These are phyloP conservation scores for Lates calcarifer DNA, from an alignment of 2,113 vertebrate genomes.

Conservation along the genomic window DNA sequence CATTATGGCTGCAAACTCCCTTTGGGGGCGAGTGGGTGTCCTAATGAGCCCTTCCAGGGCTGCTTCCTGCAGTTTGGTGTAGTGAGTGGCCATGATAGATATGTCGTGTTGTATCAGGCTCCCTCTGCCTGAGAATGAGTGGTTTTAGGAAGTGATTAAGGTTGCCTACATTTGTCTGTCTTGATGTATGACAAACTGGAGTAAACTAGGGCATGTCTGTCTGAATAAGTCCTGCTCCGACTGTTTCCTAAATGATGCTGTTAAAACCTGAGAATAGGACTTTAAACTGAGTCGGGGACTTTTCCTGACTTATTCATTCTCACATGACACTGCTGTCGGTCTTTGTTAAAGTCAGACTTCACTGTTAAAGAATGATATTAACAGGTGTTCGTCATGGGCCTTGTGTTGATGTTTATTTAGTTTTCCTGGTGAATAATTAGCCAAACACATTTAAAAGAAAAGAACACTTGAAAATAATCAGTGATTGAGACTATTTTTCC, in stretches of 20 bases:
- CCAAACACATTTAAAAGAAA: neutral
- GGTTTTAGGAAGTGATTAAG: neutral
- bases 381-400: neutral
- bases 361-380: neutral
- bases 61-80: neutral
- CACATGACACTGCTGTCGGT: neutral
- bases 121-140: neutral
- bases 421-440: neutral
- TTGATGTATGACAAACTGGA: neutral
- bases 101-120: neutral
- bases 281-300: neutral
- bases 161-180: neutral
- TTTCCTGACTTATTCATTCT: neutral
- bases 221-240: neutral
- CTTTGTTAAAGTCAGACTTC: neutral
- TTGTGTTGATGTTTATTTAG: neutral
- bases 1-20: neutral
- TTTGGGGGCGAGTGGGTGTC: no score
- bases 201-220: conserved; percentile 1
- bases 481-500: no score
- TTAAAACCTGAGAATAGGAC: neutral
- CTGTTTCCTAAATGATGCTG: conserved; percentile 5
- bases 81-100: neutral
- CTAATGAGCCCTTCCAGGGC: neutral
- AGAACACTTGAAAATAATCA: no score